Conservation (phyloP, 2,888 invertebrate species). For the Conus canariensis region DNA sequence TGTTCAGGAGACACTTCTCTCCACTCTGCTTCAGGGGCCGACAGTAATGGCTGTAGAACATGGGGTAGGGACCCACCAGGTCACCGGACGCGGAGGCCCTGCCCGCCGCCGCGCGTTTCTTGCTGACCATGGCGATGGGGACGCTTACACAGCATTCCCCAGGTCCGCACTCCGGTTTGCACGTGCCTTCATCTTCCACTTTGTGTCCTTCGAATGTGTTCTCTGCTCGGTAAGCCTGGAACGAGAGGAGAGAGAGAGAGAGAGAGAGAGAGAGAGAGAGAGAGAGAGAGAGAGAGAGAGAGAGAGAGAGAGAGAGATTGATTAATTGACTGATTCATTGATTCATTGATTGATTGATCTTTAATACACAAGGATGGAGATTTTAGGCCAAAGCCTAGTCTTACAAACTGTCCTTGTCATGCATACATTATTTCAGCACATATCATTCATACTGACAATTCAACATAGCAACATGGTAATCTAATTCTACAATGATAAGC, state of each 20-base stretch:
- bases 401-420: too few species aligned
- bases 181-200: not conserved
- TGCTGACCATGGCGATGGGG: not conserved
- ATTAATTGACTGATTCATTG: too few species aligned
- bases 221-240: not conserved
- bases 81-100: conserved; percentile 69
- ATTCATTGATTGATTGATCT: too few species aligned
- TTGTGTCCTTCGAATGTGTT: not conserved
- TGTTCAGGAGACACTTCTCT: not conserved
- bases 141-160: not conserved
- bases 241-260: not conserved
- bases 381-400: too few species aligned
- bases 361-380: too few species aligned
- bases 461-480: too few species aligned
- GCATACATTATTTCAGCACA: too few species aligned
- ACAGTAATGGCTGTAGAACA: conserved; percentile 64
- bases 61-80: conserved; percentile 73
- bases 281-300: conserved; percentile 7
- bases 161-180: not conserved
- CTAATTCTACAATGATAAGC: too few species aligned
- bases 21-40: conserved; percentile 63
- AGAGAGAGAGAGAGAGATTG: conserved; percentile 7
- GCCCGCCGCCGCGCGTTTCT: conserved; percentile 52
- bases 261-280: conserved; percentile 21
- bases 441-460: too few species aligned